A percentile compares a stretch with the other conserved stretches of the same genome.
These are phyloP conservation scores for Steinernema feltiae DNA, from an alignment of 1,140 invertebrate genomes.

Conservation along the genomic window DNA sequence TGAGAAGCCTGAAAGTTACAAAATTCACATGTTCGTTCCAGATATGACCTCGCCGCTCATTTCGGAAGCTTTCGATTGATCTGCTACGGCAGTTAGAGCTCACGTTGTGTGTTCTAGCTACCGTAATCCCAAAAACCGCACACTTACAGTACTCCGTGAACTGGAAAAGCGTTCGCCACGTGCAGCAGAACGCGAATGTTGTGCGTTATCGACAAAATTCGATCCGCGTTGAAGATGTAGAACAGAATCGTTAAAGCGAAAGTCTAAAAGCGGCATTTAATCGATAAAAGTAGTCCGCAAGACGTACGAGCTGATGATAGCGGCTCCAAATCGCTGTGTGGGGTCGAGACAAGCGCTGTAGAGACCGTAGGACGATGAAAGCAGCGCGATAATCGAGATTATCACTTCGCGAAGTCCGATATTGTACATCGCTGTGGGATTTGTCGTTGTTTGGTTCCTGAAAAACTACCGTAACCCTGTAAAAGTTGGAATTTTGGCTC, in stretches of 20 bases:
- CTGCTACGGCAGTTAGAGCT: not conserved
- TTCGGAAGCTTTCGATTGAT: not conserved
- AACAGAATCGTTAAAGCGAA: not conserved
- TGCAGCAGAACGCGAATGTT: not conserved
- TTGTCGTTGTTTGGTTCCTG: not conserved
- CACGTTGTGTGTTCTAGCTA: not conserved
- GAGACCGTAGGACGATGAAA: not conserved
- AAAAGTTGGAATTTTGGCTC: not conserved
- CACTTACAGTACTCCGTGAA: not conserved
- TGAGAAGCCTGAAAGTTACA: not conserved
- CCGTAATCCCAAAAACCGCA: not conserved
- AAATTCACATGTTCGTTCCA: not conserved
- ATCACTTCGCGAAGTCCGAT: not conserved
- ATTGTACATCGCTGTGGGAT: not conserved
- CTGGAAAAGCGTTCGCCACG: not conserved
- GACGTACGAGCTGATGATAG: not conserved
- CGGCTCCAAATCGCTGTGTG: not conserved
- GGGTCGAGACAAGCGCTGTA: not conserved
- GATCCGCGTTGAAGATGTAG: not conserved
- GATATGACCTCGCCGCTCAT: not conserved
- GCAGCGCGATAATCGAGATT: not conserved
- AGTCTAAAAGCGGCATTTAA: not conserved
- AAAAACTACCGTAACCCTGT: not conserved
- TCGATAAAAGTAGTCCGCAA: not conserved
- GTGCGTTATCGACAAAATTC: not conserved